Evolutionary conservation across 2,113 vertebrate species (phyloP), one percentile per base, ranked within the genome.

Genomic region (Syngnathus scovelli): DNA sequence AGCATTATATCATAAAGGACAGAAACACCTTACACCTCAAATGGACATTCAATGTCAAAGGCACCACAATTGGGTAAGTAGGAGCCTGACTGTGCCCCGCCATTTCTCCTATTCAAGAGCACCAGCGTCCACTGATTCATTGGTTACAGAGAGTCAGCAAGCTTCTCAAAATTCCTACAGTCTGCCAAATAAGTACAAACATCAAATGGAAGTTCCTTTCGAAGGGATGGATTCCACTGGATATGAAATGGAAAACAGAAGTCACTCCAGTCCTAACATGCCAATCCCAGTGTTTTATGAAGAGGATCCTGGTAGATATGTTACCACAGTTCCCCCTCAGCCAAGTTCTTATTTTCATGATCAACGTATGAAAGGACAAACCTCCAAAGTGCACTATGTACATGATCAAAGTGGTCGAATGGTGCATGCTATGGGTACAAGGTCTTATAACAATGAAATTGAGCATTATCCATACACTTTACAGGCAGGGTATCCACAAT

Each of bases 201-300:
- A 88, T 37, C 91, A 91, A 4, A 84, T 90, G 80, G 90, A 87
- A 0, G 74, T 91, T 69, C 87, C 91, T 0, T 82, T 92, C 76
- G 92, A 94, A 80, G 91, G 88, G 0, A 90, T 92, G 77, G 90
- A 91, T 0, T 93, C 92, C 23, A 91, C 93, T 0, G 80, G 87
- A 46, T 85, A 90, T 0, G 92, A 92, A 16, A 88, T 92, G 52
- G 93, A 95, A 69, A 89, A 88, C 33, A 87, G 92, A 84, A 90
- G 92, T 73, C 95, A 94, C 76, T 78, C 92, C 0, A 90, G 92
- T 36, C 85, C 94, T 0, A 88, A 91, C 0, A 89, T 93, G 75
- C 94, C 94, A 49, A 91, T 93, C 23, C 95, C 94, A 54, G 94
- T 93, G 77, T 95, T 94, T 92, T 96, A 96, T 10, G 88, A 93